Evolutionary conservation across 2,797 vertebrate species (phyloP).

Genomic region (Diplodus sargus): DNA sequence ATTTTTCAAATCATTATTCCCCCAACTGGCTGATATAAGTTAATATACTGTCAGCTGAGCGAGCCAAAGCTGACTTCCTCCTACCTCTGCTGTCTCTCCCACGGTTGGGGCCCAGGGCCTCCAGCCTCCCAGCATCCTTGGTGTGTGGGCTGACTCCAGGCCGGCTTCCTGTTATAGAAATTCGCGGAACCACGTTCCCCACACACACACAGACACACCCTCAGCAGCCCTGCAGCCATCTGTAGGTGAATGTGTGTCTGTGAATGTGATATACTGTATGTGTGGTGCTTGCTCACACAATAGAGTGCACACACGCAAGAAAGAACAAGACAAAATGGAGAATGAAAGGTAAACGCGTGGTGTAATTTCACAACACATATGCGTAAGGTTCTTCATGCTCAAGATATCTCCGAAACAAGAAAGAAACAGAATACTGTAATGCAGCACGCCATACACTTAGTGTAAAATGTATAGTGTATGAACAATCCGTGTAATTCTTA

Average conservation of each 20-base stretch:
- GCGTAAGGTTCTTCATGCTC: background rate
- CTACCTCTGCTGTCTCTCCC: conserved; percentile 70
- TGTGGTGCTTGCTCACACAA: conserved; percentile 51
- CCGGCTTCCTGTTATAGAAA: conserved; percentile 83
- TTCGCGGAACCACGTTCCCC: conserved; percentile 65
- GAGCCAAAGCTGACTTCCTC: conserved; percentile 59
- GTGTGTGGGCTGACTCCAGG: conserved; percentile 77
- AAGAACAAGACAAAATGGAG: conserved; percentile 25
- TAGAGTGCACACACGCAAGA: conserved; percentile 35
- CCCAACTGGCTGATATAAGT: conserved; percentile 13
- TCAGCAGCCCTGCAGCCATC: conserved; percentile 45
- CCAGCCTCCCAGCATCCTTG: conserved; percentile 74
- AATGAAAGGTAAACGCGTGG: conserved; percentile 36
- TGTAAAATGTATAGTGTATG: background rate
- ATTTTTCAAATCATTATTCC: conserved; percentile 23
- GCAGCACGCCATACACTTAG: background rate
- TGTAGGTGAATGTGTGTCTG: conserved; percentile 48
- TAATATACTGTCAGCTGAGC: conserved; percentile 32
- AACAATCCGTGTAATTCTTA: background rate
- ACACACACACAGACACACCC: conserved; percentile 15
- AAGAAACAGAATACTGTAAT: conserved; percentile 16
- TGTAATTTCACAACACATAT: conserved; percentile 25
- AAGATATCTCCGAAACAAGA: conserved; percentile 12
- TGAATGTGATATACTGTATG: conserved; percentile 39
- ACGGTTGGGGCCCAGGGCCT: conserved; percentile 60